Evolutionary conservation across 2,113 vertebrate genomes (phyloP).

Genomic region (Corvus moneduloides): DNA sequence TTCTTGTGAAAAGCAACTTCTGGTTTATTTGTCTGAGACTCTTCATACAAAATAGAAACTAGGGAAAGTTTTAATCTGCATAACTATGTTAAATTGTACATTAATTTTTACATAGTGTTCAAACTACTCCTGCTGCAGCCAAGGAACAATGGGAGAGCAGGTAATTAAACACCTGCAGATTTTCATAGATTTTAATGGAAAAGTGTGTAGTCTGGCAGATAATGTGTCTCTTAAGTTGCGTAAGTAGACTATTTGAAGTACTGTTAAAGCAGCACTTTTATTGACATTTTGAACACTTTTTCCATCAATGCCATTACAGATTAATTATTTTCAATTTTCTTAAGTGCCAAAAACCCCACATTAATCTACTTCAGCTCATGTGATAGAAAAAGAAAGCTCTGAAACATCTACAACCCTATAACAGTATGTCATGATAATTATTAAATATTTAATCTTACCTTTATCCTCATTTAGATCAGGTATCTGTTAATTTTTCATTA

Average conservation of each 20-base stretch:
- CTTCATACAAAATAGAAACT: background rate
- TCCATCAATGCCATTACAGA: slow-evolving; percentile 65
- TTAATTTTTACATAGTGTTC: slow-evolving; percentile 16
- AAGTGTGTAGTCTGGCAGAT: slow-evolving; percentile 64
- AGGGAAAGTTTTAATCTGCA: slow-evolving; percentile 39
- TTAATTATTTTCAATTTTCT: slow-evolving; percentile 68
- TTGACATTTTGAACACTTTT: slow-evolving; percentile 64
- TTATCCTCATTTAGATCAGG: background rate
- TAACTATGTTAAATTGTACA: slow-evolving; percentile 30
- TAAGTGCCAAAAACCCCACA: slow-evolving; percentile 23
- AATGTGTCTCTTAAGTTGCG: slow-evolving; percentile 57
- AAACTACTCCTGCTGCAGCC: slow-evolving; percentile 20
- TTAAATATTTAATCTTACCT: slow-evolving; percentile 28
- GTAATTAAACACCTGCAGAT: slow-evolving; percentile 64
- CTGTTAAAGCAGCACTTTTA: slow-evolving; percentile 59
- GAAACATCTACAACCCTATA: background rate
- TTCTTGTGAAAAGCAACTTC: background rate
- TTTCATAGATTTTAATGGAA: slow-evolving; percentile 61
- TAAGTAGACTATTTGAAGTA: slow-evolving; percentile 55
- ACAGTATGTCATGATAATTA: background rate
- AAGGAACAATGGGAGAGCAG: slow-evolving; percentile 56
- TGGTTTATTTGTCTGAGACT: background rate
- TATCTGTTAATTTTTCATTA: slow-evolving; percentile 42
- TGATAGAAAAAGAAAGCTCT: background rate
- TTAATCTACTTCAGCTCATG: slow-evolving; percentile 35